A percentile compares a stretch with the other conserved stretches of the same genome.
These are phyloP conservation scores for Pseudomugil gertrudae DNA, from an alignment of 2,797 vertebrate genomes.

Conservation along the genomic window DNA sequence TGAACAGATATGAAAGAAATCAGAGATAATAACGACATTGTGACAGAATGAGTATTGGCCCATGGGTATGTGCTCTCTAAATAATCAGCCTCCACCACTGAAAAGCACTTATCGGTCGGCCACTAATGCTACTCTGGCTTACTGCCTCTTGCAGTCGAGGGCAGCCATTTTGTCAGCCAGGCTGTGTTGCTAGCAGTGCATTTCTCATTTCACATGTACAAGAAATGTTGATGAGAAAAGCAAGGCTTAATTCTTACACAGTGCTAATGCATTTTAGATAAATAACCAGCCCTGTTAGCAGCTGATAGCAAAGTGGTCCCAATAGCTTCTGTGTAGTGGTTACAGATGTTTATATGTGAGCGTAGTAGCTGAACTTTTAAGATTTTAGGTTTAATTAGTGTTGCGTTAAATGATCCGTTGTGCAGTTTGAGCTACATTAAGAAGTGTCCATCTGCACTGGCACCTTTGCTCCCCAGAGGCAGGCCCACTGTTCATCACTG, in stretches of 20 bases:
- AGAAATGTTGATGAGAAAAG: conserved; percentile 29
- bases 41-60: background rate
- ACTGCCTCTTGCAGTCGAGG: conserved; percentile 58
- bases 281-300: background rate
- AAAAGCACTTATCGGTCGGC: background rate
- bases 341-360: background rate
- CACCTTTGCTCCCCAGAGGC: conserved; percentile 17
- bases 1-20: background rate
- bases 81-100: background rate
- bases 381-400: background rate
- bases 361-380: background rate
- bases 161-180: conserved; percentile 76
- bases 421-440: background rate
- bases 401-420: background rate
- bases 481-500: conserved; percentile 46
- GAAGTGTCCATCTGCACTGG: background rate
- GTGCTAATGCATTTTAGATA: background rate
- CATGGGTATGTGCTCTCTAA: background rate
- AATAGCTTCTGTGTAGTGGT: background rate
- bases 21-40: background rate
- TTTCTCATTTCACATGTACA: conserved; percentile 36
- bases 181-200: conserved; percentile 37
- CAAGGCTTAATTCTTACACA: background rate
- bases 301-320: background rate
- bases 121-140: conserved; percentile 50